A percentile compares a stretch with the other conserved stretches of the same genome.
phyloP scores from a whole-genome alignment of 2,888 invertebrate genomes.

The Cylindroiulus punctatus region DNA sequence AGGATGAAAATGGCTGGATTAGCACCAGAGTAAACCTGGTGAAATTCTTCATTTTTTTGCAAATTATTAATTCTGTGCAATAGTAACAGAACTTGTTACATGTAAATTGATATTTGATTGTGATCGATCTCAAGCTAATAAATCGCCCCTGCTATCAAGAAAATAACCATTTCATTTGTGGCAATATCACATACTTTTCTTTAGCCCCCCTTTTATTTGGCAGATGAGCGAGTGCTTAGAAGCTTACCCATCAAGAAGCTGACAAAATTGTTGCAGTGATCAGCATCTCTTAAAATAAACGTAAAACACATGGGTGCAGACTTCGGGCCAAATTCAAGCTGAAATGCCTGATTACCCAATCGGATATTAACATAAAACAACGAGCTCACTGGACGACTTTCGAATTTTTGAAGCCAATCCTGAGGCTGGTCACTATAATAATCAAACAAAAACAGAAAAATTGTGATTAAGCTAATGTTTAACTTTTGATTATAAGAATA shows the following conservation, averaged over 20 bases:
- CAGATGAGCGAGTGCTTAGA: neutral
- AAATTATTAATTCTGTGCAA: too few relatives aligned
- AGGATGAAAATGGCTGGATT: too few relatives aligned
- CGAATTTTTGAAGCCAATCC: constrained; percentile 54
- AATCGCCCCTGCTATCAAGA: too few relatives aligned
- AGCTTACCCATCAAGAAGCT: constrained; percentile 48
- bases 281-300: constrained; percentile 56
- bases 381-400: neutral
- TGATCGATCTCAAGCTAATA: too few relatives aligned
- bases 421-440: constrained; percentile 39
- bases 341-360: constrained; percentile 56
- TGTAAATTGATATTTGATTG: too few relatives aligned
- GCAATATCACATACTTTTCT: constrained; percentile 1
- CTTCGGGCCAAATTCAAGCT: constrained; percentile 55
- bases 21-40: too few relatives aligned
- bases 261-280: constrained; percentile 56
- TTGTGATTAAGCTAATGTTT: neutral
- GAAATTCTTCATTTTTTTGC: too few relatives aligned
- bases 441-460: neutral
- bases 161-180: neutral
- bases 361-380: constrained; percentile 49
- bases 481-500: neutral
- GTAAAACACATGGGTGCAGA: constrained; percentile 50
- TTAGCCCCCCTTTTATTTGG: neutral
- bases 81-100: too few relatives aligned